Evolutionary conservation across 2,113 vertebrate species (phyloP).

Genomic region (Thamnaconus septentrionalis): DNA sequence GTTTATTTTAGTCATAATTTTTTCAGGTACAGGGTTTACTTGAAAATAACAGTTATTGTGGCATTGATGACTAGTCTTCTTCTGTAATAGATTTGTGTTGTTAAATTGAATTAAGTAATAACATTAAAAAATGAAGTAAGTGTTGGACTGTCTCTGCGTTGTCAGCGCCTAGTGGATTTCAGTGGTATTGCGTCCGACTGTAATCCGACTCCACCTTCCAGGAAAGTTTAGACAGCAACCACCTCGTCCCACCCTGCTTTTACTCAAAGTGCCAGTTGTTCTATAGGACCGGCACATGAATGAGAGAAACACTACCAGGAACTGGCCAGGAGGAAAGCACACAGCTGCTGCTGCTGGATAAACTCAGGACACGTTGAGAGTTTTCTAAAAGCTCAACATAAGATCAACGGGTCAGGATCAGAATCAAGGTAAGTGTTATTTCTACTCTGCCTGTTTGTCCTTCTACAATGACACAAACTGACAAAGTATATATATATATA

Average conservation of each 20-base stretch:
- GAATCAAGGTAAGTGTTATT: slow-evolving; percentile 34
- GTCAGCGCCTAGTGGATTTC: not conserved
- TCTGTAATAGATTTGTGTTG: too few species aligned
- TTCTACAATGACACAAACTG: too few species aligned
- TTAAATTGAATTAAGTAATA: too few species aligned
- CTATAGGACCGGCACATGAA: not conserved
- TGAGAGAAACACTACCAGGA: not conserved
- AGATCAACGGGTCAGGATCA: not conserved
- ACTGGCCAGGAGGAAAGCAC: not conserved
- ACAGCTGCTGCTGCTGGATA: too few species aligned
- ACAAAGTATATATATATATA: too few species aligned
- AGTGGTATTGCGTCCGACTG: not conserved
- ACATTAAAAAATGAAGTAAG: too few species aligned
- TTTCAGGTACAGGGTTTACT: too few species aligned
- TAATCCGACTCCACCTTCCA: not conserved
- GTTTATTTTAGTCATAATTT: too few species aligned
- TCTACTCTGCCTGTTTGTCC: too few species aligned
- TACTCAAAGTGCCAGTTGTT: not conserved
- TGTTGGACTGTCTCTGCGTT: too few species aligned
- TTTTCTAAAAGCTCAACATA: slow-evolving; percentile 3
- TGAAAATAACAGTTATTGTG: too few species aligned
- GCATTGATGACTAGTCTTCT: too few species aligned
- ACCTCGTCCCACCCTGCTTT: not conserved
- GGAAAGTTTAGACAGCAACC: not conserved
- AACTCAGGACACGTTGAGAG: not conserved